Evolutionary conservation across 2,888 invertebrate species (phyloP).

Genomic region (Leptinotarsa juncta): DNA sequence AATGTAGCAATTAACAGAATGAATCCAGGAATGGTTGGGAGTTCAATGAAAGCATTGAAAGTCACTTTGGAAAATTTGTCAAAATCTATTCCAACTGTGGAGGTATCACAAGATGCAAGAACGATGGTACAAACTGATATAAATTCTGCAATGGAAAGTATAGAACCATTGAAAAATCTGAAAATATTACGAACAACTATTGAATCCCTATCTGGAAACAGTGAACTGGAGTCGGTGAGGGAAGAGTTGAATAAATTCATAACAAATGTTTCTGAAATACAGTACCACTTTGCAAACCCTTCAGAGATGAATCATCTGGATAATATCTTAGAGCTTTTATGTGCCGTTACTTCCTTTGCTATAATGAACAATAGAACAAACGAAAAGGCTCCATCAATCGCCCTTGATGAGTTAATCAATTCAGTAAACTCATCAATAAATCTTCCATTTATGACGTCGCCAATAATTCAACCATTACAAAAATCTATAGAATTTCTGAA

Average conservation of each 20-base stretch:
- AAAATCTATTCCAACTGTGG: background rate
- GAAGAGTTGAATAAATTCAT: background rate
- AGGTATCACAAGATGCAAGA: conserved; percentile 7
- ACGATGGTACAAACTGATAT: background rate
- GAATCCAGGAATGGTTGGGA: background rate
- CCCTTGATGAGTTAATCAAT: background rate
- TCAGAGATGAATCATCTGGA: background rate
- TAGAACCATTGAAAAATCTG: background rate
- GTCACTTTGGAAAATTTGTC: background rate
- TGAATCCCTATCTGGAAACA: conserved; percentile 1
- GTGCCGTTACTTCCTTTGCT: background rate
- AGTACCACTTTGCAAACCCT: background rate
- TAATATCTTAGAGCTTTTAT: background rate
- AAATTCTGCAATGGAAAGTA: background rate
- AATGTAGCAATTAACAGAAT: conserved; percentile 4
- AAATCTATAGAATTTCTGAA: background rate
- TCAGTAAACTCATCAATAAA: background rate
- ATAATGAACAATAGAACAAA: background rate
- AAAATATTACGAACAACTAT: conserved; percentile 14
- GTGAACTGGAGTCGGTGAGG: background rate
- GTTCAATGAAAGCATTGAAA: conserved; percentile 7
- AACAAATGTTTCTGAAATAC: background rate
- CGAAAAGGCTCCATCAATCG: background rate
- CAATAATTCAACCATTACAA: background rate
- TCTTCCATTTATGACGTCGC: background rate